Evolutionary conservation across 1,140 invertebrate species (phyloP).

Genomic region (Octopus sinensis): DNA sequence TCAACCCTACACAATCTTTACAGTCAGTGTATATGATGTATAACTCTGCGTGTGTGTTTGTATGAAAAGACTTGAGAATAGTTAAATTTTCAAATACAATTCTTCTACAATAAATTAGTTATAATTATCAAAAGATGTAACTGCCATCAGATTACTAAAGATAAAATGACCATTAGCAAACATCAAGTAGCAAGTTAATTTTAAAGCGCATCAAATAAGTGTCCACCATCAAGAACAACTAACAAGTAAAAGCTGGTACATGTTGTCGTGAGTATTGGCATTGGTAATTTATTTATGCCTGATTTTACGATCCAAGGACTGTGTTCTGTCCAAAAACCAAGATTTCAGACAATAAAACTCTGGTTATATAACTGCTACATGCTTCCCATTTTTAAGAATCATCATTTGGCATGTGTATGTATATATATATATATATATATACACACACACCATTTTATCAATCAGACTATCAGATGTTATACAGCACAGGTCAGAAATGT

Average conservation of each 20-base stretch:
- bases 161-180: not conserved
- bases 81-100: too few species aligned
- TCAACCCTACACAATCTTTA: too few species aligned
- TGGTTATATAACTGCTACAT: not conserved
- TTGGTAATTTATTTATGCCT: not conserved
- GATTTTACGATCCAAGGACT: slow-evolving; percentile 7
- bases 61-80: too few species aligned
- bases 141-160: slow-evolving; percentile 10
- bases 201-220: not conserved
- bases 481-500: too few species aligned
- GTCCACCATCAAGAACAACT: not conserved
- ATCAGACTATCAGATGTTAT: too few species aligned
- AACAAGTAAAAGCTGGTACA: not conserved
- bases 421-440: too few species aligned
- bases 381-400: not conserved
- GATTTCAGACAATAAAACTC: not conserved
- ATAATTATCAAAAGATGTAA: too few species aligned
- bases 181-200: not conserved
- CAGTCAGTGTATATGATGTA: too few species aligned
- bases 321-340: not conserved
- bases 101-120: too few species aligned
- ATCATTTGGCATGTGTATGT: not conserved
- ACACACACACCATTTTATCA: too few species aligned
- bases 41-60: too few species aligned
- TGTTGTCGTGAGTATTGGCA: not conserved